Evolutionary conservation across 2,797 vertebrate genomes (phyloP).

Genomic region (Masticophis lateralis): DNA sequence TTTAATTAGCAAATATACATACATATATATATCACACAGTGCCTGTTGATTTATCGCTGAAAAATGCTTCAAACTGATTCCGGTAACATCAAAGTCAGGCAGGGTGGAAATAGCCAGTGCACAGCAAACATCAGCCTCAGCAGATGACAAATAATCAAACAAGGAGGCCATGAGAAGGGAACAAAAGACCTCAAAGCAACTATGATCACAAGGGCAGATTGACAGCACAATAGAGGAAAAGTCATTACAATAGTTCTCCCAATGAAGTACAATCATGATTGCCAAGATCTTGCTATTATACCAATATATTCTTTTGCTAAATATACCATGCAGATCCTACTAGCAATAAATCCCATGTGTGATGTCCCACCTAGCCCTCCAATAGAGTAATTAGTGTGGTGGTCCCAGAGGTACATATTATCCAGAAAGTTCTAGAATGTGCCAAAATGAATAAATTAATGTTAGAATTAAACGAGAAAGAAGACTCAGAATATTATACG

Average conservation of each 20-base stretch:
- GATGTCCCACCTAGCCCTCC: neutral
- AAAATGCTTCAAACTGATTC: constrained; percentile 45
- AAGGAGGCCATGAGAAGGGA: constrained; percentile 7
- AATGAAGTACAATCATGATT: neutral
- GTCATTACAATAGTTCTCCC: neutral
- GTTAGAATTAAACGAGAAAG: too few species aligned
- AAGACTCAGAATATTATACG: too few species aligned
- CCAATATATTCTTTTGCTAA: neutral
- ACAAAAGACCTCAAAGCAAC: neutral
- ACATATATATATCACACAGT: neutral
- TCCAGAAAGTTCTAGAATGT: too few species aligned
- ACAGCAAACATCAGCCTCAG: constrained; percentile 12
- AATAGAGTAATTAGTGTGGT: neutral
- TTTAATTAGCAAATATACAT: constrained; percentile 24
- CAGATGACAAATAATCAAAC: neutral
- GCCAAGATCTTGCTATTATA: constrained; percentile 15
- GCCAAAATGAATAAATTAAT: too few species aligned
- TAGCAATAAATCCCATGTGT: constrained; percentile 12
- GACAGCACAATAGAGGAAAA: neutral
- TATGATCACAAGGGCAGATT: neutral
- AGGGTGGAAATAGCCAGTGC: constrained; percentile 31
- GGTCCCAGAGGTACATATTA: too few species aligned
- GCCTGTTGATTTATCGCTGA: constrained; percentile 19
- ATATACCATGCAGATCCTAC: neutral
- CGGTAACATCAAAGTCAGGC: constrained; percentile 41